Percentiles rank a stretch among this genome's conserved stretches.
phyloP scores from a whole-genome alignment of 1,140 invertebrate genomes.

The Drosophila teissieri region DNA sequence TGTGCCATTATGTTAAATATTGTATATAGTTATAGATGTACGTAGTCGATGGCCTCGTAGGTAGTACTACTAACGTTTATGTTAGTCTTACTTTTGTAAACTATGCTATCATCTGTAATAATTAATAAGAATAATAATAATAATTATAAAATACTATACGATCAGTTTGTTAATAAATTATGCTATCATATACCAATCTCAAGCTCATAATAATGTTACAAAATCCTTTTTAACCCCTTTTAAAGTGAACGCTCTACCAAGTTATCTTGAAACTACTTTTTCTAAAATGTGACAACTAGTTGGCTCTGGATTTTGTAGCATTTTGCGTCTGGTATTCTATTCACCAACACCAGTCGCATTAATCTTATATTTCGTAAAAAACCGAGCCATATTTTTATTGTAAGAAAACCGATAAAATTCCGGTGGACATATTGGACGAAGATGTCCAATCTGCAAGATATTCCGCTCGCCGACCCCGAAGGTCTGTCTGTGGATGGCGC shows the following conservation, averaged over 20 bases:
- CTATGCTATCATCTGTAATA: no score
- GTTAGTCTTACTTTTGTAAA: no score
- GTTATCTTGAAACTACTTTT: neutral
- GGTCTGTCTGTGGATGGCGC: constrained; percentile 11
- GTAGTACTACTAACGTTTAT: no score
- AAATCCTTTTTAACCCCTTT: neutral
- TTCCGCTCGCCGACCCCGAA: constrained; percentile 42
- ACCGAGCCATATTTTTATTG: constrained; percentile 33
- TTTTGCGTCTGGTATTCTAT: neutral
- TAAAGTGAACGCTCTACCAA: neutral
- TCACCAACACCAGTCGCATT: constrained; percentile 23
- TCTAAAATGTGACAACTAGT: constrained; percentile 3
- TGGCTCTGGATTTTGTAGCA: constrained; percentile 26
- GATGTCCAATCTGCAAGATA: constrained; percentile 64
- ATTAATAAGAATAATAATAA: no score
- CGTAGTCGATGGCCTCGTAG: no score
- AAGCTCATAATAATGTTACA: no score
- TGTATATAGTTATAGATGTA: no score
- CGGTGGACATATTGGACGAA: constrained; percentile 30
- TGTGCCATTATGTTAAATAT: no score
- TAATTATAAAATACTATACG: no score
- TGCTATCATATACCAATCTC: no score
- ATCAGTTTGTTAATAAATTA: no score
- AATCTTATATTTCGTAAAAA: constrained; percentile 64
- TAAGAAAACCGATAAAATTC: constrained; percentile 48